Percentiles rank a stretch among this genome's conserved stretches.
Conservation (phyloP, 2,888 invertebrate species). For the Xanthostigma xanthostigma region DNA sequence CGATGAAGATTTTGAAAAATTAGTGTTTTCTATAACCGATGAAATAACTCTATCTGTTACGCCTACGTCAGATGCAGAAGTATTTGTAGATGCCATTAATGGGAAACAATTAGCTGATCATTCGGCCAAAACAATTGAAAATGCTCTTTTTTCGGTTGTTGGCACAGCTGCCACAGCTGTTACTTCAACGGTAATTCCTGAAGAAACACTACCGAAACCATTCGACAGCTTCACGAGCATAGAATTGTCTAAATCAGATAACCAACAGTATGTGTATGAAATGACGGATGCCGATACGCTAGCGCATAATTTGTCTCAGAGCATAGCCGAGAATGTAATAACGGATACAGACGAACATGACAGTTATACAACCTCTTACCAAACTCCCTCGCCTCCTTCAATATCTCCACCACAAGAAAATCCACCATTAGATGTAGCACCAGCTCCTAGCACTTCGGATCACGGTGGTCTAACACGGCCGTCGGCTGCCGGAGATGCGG, state of each 20-base stretch:
- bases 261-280: too few relatives aligned
- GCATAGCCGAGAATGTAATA: slow-evolving; percentile 15
- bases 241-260: too few relatives aligned
- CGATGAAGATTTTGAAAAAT: too few relatives aligned
- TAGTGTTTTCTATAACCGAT: too few relatives aligned
- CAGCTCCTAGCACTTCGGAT: slow-evolving; percentile 26
- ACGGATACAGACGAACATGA: slow-evolving; percentile 11
- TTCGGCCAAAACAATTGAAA: too few relatives aligned
- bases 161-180: neutral
- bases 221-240: neutral
- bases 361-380: slow-evolving; percentile 19
- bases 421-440: slow-evolving; percentile 26
- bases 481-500: slow-evolving; percentile 22
- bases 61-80: too few relatives aligned
- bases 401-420: neutral
- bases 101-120: too few relatives aligned
- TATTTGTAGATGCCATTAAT: too few relatives aligned
- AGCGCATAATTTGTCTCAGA: slow-evolving; percentile 11
- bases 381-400: neutral
- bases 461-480: slow-evolving; percentile 15
- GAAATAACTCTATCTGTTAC: too few relatives aligned
- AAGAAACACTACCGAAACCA: neutral
- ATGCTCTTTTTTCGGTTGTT: too few relatives aligned
- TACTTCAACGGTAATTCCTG: neutral
- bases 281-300: neutral